These are phyloP conservation scores for Eciton burchellii DNA, from an alignment of 1,140 invertebrate genomes.

Conservation along the genomic window DNA sequence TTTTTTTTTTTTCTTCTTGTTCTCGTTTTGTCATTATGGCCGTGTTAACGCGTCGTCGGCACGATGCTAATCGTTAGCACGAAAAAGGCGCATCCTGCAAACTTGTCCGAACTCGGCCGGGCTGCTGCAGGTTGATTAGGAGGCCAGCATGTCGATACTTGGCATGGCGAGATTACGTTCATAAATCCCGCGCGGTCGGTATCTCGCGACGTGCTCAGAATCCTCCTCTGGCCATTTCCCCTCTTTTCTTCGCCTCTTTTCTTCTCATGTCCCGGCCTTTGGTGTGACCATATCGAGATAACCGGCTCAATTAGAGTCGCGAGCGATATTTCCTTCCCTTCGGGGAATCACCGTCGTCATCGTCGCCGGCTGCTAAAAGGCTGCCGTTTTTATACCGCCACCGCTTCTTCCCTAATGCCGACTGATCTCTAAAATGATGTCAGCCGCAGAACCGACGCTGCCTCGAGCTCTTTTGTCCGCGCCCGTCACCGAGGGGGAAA, in stretches of 20 bases:
- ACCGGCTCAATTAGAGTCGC: neutral
- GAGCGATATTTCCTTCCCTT: neutral
- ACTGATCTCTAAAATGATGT: slow-evolving; percentile 36
- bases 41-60: neutral
- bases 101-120: neutral
- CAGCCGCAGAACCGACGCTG: neutral
- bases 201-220: neutral
- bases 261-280: no score
- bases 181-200: neutral
- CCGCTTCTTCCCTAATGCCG: neutral
- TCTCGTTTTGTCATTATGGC: neutral
- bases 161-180: neutral
- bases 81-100: neutral
- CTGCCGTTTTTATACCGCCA: slow-evolving; percentile 1
- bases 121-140: slow-evolving; percentile 23
- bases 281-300: neutral
- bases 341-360: neutral
- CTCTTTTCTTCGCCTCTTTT: neutral
- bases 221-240: neutral
- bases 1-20: no score
- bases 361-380: neutral
- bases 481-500: neutral
- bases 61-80: neutral
- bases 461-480: slow-evolving; percentile 36
- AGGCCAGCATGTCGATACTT: neutral